Percentiles rank a stretch among this genome's conserved stretches.
phyloP scores from a whole-genome alignment of 37 sponge, comb jelly and placozoan species.

The Spongilla lacustris region DNA sequence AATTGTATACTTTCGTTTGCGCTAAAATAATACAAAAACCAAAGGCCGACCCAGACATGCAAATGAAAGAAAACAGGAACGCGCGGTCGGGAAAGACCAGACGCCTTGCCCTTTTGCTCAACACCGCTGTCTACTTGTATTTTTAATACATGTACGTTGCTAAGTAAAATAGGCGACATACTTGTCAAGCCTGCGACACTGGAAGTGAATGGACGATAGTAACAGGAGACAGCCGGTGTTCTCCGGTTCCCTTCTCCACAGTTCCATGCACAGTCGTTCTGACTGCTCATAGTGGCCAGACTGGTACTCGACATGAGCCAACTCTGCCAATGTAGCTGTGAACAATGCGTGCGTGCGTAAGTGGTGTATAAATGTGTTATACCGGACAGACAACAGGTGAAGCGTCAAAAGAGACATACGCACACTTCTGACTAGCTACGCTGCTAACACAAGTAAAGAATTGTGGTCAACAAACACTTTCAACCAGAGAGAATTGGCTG shows the following conservation, averaged over 20 bases:
- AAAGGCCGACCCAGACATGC: background rate
- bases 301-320: conserved; percentile 96
- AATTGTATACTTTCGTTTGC: no score
- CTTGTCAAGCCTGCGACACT: conserved; percentile 96
- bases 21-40: no score
- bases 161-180: conserved; percentile 44
- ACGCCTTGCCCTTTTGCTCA: no score
- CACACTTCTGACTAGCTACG: no score
- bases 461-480: no score
- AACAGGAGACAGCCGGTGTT: conserved; percentile 97
- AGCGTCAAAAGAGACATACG: no score
- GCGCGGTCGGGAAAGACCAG: no score
- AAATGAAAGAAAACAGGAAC: no score
- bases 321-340: conserved; percentile 84
- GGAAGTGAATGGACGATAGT: conserved; percentile 98
- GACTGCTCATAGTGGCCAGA: conserved; percentile 91
- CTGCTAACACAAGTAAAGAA: no score
- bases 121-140: background rate
- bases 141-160: background rate
- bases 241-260: conserved; percentile 96
- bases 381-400: background rate
- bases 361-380: background rate
- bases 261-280: conserved; percentile 94
- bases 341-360: background rate
- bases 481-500: no score